A percentile compares a stretch with the other conserved stretches of the same genome.
These are phyloP conservation scores for Drosophila peninsularis DNA, from an alignment of 2,888 invertebrate genomes.

Conservation along the genomic window DNA sequence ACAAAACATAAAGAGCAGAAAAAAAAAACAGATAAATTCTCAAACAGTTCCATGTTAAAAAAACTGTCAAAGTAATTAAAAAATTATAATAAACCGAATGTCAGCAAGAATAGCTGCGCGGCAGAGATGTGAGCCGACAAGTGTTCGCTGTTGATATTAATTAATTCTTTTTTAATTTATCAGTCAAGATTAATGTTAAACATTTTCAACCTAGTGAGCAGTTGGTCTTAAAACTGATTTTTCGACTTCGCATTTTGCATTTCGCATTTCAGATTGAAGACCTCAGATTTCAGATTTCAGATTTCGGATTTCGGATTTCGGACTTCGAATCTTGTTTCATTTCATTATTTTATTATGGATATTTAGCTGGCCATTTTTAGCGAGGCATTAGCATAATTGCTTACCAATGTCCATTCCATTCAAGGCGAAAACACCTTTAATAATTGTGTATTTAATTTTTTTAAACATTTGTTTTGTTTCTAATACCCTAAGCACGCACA, in stretches of 20 bases:
- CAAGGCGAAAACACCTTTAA: constrained; percentile 75
- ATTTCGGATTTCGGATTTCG: constrained; percentile 7
- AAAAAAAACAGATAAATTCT: constrained; percentile 36
- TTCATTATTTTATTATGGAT: constrained; percentile 75
- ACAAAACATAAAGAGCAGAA: constrained; percentile 13
- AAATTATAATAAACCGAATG: constrained; percentile 48
- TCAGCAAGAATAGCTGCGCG: constrained; percentile 44
- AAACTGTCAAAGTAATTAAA: constrained; percentile 60
- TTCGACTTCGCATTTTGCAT: constrained; percentile 22
- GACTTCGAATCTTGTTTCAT: constrained; percentile 47
- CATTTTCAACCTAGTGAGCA: constrained; percentile 66
- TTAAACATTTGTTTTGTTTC: constrained; percentile 49
- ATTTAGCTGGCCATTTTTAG: constrained; percentile 69
- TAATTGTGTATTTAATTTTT: constrained; percentile 72
- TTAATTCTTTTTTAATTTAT: constrained; percentile 79
- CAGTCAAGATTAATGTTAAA: constrained; percentile 77
- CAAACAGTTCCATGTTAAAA: constrained; percentile 41
- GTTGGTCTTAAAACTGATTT: constrained; percentile 57
- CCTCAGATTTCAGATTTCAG: not conserved
- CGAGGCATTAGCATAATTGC: constrained; percentile 76
- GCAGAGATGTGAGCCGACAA: constrained; percentile 47
- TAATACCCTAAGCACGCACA: not conserved
- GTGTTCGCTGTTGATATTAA: constrained; percentile 70
- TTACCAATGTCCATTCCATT: constrained; percentile 67
- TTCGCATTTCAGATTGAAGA: constrained; percentile 1